Evolutionary conservation across 2,888 invertebrate genomes (phyloP).

Genomic region (Steromphala cineraria): DNA sequence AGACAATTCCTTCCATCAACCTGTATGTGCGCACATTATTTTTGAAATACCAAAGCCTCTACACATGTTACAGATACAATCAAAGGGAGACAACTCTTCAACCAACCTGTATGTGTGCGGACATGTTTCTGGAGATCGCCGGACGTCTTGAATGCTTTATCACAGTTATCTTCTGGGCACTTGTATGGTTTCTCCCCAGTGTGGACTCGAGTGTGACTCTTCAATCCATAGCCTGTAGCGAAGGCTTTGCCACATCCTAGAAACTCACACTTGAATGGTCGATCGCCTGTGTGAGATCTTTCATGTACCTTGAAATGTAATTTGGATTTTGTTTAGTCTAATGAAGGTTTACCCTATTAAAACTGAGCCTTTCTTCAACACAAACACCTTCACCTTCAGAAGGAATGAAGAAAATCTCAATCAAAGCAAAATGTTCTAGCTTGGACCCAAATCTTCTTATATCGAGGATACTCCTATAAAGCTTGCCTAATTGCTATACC

Average conservation of each 20-base stretch:
- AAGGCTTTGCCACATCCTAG: constrained; percentile 75
- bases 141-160: constrained; percentile 80
- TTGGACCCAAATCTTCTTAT: no score
- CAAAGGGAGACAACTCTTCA: neutral
- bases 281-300: constrained; percentile 76
- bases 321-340: no score
- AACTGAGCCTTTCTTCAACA: no score
- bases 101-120: constrained; percentile 79
- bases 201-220: constrained; percentile 80
- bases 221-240: constrained; percentile 78
- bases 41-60: no score
- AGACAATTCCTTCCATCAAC: constrained; percentile 62
- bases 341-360: no score
- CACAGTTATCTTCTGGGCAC: constrained; percentile 78
- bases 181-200: constrained; percentile 80
- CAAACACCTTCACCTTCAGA: no score
- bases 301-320: constrained; percentile 73
- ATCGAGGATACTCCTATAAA: no score
- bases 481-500: no score
- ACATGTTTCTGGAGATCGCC: constrained; percentile 81
- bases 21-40: constrained; percentile 81
- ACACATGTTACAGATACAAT: no score
- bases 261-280: constrained; percentile 75
- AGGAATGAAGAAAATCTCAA: no score
- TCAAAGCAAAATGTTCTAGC: no score